Percentiles rank a stretch among this genome's conserved stretches.
Evolutionary conservation across 2,888 invertebrate species (phyloP).

Genomic region (Drosophila fulvimacula): DNA sequence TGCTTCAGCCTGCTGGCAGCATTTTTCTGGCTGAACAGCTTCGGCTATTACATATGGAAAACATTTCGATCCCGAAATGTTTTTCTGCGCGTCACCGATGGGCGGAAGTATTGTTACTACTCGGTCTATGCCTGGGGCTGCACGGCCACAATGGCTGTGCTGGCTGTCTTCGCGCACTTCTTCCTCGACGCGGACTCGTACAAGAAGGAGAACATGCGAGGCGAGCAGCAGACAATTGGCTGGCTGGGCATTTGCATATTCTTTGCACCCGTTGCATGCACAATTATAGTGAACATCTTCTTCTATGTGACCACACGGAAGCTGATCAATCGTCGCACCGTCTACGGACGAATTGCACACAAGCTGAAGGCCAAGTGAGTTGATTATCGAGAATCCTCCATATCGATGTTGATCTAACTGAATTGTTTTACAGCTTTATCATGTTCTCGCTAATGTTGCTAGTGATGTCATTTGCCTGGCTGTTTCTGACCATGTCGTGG

Average conservation of each 20-base stretch:
- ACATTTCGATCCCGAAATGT: conserved; percentile 94
- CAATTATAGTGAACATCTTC: conserved; percentile 91
- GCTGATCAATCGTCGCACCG: conserved; percentile 91
- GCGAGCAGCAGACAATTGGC: conserved; percentile 91
- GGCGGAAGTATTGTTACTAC: conserved; percentile 94
- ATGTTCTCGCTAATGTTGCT: conserved; percentile 91
- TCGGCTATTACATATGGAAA: conserved; percentile 95
- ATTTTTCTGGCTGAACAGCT: conserved; percentile 94
- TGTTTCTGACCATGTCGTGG: conserved; percentile 91
- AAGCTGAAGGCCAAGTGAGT: conserved; percentile 92
- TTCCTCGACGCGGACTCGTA: conserved; percentile 87
- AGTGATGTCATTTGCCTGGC: conserved; percentile 91
- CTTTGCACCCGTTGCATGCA: conserved; percentile 93
- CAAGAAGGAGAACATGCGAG: conserved; percentile 86
- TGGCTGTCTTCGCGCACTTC: conserved; percentile 93
- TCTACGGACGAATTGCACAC: conserved; percentile 94
- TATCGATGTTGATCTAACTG: not conserved
- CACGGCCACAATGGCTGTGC: conserved; percentile 89
- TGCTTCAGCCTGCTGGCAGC: conserved; percentile 91
- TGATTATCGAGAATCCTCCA: not conserved
- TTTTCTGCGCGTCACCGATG: conserved; percentile 93
- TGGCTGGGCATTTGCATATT: conserved; percentile 93
- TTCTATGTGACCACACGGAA: conserved; percentile 92
- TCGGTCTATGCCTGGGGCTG: conserved; percentile 92
- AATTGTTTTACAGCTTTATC: conserved; percentile 88